Percentiles rank a stretch among this genome's conserved stretches.
These are phyloP conservation scores for Caiman crocodilus DNA, from an alignment of 2,797 vertebrate species.

Conservation along the genomic window DNA sequence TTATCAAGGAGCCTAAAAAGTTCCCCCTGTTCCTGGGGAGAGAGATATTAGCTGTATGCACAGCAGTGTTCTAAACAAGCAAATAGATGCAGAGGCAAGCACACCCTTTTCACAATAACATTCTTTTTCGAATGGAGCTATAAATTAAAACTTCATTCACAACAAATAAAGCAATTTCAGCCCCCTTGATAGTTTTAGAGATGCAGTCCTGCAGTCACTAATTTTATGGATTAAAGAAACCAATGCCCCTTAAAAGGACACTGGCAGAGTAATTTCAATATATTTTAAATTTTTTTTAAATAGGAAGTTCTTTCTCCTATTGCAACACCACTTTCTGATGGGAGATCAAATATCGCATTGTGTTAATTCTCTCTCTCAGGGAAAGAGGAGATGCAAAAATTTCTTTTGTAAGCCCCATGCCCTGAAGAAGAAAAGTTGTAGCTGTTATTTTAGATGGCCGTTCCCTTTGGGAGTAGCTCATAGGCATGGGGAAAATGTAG, in stretches of 20 bases:
- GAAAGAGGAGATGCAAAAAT: background rate
- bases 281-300: background rate
- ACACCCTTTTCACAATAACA: background rate
- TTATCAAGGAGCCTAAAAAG: background rate
- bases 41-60: background rate
- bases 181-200: constrained; percentile 27
- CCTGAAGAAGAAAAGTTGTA: constrained; percentile 13
- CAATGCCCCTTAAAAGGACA: constrained; percentile 35
- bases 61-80: background rate
- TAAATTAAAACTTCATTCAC: constrained; percentile 13
- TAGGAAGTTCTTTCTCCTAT: background rate
- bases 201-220: background rate
- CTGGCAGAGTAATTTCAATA: constrained; percentile 10
- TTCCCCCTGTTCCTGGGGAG: background rate
- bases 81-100: background rate
- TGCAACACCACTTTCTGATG: background rate
- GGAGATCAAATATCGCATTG: background rate
- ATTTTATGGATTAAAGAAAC: constrained; percentile 38
- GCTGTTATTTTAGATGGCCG: constrained; percentile 21
- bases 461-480: background rate
- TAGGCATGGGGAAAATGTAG: background rate
- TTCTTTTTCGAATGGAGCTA: background rate
- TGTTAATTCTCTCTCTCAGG: background rate
- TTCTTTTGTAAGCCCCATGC: background rate
- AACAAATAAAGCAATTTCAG: constrained; percentile 2